Evolutionary conservation across 2,113 vertebrate genomes (phyloP), one percentile per base, ranked within the genome.

Genomic region (Crypturellus undulatus): DNA sequence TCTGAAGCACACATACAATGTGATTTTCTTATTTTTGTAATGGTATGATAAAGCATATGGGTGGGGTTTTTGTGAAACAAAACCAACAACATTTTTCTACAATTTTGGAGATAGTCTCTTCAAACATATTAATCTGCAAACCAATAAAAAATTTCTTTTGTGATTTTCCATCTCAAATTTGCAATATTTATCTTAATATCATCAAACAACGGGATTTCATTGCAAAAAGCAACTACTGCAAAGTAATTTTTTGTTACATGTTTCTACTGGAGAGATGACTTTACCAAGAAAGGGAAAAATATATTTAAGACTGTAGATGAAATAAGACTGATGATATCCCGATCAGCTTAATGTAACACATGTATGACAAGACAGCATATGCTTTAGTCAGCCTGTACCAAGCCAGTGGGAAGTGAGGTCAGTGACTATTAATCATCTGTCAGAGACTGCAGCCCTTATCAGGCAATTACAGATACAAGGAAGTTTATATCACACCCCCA

Each of bases 341-440:
- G 30, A 80, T 83, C 42, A 54, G 71, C 38, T 54, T 63, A 24
- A 79, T 22, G 32, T 13, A 76, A 79, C 7, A 59, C 38, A 52
- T 19, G 47, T 3, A 19, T 16, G 92, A 86, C 54, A 87, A 85
- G 81, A 67, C 76, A 63, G 69, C 36, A 54, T 75, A 54, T 72
- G 91, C 72, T 90, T 86, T 26, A 25, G 76, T 52, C 75, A 87
- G 94, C 67, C 40, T 1, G 2, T 34, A 91, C 71, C 88, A 87
- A 88, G 68, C 71, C 69, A 59, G 87, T 4, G 6, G 34, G 71
- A 92, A 85, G n/a, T 2, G 20, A 88, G 71, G 84, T 91, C 76
- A 89, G 58, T 10, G 32, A 64, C 30, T 91, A 91, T 96, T 77
- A 93, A 94, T 83, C 52, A 94, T 56, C 24, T 96, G 91, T 94